A percentile compares a stretch with the other conserved stretches of the same genome.
Evolutionary conservation across 2,113 vertebrate species (phyloP).

Genomic region (Dicaeum eximium): DNA sequence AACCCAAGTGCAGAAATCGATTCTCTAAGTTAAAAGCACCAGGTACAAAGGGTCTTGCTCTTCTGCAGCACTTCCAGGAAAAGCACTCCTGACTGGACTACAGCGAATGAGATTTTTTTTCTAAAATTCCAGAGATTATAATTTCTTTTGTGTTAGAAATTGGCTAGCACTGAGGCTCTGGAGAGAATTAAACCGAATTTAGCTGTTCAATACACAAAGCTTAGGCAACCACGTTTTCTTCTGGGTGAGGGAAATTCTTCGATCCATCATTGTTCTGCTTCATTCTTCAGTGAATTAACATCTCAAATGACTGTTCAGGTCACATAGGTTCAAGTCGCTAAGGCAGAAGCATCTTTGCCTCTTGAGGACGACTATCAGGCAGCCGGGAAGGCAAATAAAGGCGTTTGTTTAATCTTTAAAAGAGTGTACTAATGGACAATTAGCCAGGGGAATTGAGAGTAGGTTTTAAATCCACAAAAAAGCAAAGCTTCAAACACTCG

Average conservation of each 20-base stretch:
- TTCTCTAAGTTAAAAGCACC: background rate
- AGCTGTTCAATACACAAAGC: constrained; percentile 1
- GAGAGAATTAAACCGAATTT: background rate
- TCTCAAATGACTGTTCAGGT: constrained; percentile 45
- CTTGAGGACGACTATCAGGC: background rate
- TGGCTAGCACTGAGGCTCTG: background rate
- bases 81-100: background rate
- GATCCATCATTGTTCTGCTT: constrained; percentile 27
- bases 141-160: background rate
- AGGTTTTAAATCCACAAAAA: constrained; percentile 31
- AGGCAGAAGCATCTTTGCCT: constrained; percentile 22
- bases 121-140: background rate
- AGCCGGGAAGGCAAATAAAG: constrained; percentile 12
- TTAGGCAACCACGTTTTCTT: background rate
- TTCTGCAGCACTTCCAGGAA: background rate
- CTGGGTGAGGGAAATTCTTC: background rate
- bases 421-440: constrained; percentile 31
- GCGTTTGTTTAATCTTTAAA: constrained; percentile 52
- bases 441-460: background rate
- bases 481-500: background rate
- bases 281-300: constrained; percentile 61
- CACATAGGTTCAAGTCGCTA: constrained; percentile 24
- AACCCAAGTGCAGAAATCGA: background rate
- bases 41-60: background rate
- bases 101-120: background rate